A percentile compares a stretch with the other conserved stretches of the same genome.
Evolutionary conservation across 2,888 invertebrate species (phyloP).

Genomic region (Drosophila multiciliata): DNA sequence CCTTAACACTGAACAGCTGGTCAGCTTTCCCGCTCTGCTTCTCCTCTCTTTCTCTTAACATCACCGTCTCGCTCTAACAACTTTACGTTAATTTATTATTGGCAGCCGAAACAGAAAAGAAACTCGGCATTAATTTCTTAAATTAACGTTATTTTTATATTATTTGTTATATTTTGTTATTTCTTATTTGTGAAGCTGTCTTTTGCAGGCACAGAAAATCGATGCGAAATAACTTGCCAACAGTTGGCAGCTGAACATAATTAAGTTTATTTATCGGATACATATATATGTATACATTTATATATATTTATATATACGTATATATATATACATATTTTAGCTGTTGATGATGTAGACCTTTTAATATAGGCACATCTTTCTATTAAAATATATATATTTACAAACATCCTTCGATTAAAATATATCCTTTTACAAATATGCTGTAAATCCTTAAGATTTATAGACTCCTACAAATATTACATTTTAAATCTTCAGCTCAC

Average conservation of each 20-base stretch:
- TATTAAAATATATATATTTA: not conserved
- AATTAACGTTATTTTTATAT: constrained; percentile 49
- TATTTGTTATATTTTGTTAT: not conserved
- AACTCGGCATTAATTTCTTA: constrained; percentile 71
- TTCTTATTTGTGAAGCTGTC: constrained; percentile 10
- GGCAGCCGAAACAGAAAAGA: constrained; percentile 49
- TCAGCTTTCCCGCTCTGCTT: not conserved
- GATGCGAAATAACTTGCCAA: constrained; percentile 45
- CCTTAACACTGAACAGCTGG: constrained; percentile 35
- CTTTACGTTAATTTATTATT: constrained; percentile 65
- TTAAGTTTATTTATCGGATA: constrained; percentile 40
- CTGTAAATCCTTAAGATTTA: not conserved
- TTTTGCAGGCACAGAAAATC: constrained; percentile 33
- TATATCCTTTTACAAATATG: not conserved
- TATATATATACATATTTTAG: not conserved
- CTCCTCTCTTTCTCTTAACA: not conserved
- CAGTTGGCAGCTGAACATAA: constrained; percentile 45
- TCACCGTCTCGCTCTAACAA: constrained; percentile 10
- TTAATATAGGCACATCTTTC: not conserved
- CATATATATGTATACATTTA: not conserved
- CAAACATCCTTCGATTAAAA: not conserved
- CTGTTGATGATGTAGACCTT: constrained; percentile 37
- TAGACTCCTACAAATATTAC: not conserved
- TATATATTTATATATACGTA: not conserved
- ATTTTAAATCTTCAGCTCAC: not conserved